phyloP scores from a whole-genome alignment of 2,797 vertebrate species.

The Amniataba percoides region DNA sequence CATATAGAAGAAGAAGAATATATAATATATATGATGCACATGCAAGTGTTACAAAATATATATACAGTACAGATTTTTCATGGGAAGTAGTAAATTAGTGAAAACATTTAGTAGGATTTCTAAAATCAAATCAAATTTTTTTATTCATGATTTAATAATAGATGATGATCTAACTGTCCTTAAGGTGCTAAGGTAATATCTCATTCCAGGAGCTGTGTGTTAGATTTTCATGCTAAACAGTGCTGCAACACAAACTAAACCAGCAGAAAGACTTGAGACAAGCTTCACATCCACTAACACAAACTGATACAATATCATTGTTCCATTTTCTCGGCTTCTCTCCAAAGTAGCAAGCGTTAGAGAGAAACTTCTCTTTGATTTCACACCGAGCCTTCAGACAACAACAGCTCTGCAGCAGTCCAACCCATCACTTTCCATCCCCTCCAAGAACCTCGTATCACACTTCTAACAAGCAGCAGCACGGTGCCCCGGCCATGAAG shows the following conservation, averaged over 20 bases:
- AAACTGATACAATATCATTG: conserved; percentile 34
- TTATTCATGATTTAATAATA: too few relatives aligned
- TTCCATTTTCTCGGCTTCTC: conserved; percentile 59
- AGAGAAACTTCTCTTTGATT: conserved; percentile 64
- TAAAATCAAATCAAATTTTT: too few relatives aligned
- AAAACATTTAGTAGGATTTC: conserved; percentile 10
- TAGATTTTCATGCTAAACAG: not conserved
- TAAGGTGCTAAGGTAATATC: not conserved
- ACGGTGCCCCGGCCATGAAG: conserved; percentile 32
- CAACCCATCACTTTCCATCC: conserved; percentile 38
- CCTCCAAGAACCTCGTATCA: conserved; percentile 47
- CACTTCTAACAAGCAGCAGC: conserved; percentile 61
- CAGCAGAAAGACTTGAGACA: conserved; percentile 25
- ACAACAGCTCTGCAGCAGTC: conserved; percentile 60
- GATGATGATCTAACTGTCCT: not conserved
- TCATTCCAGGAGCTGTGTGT: conserved; percentile 8
- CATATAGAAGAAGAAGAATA: too few relatives aligned
- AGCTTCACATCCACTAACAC: conserved; percentile 38
- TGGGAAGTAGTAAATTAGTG: not conserved
- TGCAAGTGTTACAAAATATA: not conserved
- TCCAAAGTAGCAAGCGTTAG: conserved; percentile 52
- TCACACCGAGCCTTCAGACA: conserved; percentile 56
- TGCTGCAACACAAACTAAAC: conserved; percentile 11
- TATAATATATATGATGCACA: not conserved
- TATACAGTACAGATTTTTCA: not conserved